Conservation (phyloP, 2,797 vertebrate genomes). For the Channallabes apus region DNA sequence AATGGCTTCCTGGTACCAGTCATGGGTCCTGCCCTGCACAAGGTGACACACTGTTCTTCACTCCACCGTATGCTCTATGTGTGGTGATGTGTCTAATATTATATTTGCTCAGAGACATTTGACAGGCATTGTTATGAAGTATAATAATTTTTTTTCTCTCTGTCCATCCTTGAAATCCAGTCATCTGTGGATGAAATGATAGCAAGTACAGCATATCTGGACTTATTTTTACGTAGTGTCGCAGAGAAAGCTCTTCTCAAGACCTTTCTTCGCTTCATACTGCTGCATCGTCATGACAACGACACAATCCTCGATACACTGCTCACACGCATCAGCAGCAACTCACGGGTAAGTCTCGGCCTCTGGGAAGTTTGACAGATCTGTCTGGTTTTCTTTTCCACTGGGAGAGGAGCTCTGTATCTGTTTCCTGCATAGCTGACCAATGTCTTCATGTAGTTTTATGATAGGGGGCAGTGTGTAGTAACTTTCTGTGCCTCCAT, state of each 20-base stretch:
- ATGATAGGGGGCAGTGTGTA: neutral
- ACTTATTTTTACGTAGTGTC: constrained; percentile 92
- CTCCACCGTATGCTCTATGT: neutral
- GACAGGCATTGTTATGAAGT: neutral
- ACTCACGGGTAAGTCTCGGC: constrained; percentile 83
- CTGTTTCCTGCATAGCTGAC: neutral
- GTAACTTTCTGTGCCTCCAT: constrained; percentile 44
- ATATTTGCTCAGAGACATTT: neutral
- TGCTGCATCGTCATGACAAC: constrained; percentile 91
- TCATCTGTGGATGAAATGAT: constrained; percentile 96
- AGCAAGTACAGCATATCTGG: constrained; percentile 94
- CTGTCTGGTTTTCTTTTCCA: neutral
- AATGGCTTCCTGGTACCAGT: constrained; percentile 95
- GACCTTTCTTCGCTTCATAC: constrained; percentile 92
- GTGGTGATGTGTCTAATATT: neutral
- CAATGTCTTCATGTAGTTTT: constrained; percentile 9
- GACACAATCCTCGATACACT: constrained; percentile 93
- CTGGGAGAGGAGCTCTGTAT: neutral
- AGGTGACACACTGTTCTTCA: constrained; percentile 63
- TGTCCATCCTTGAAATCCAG: constrained; percentile 63
- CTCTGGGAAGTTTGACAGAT: neutral
- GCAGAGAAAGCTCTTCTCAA: constrained; percentile 88
- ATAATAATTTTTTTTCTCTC: neutral
- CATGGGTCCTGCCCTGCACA: constrained; percentile 90
- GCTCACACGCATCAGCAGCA: constrained; percentile 91